Conservation (phyloP, 1,140 invertebrate genomes). For the Aphelenchoides fujianensis region DNA sequence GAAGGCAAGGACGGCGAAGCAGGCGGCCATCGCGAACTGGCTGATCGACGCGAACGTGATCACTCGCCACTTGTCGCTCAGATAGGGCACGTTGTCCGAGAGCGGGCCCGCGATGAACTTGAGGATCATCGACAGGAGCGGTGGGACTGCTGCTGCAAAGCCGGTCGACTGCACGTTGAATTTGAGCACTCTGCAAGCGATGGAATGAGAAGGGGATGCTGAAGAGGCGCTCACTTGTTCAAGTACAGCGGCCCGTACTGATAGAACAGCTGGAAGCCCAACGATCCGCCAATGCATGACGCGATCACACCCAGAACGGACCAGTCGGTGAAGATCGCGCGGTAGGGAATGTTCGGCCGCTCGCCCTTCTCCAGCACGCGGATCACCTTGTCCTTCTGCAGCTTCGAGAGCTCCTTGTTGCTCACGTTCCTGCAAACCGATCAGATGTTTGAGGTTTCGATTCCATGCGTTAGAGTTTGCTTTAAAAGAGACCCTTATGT, state of each 20-base stretch:
- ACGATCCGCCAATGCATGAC: slow-evolving; percentile 20
- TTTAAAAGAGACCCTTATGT: no score
- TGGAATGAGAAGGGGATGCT: background rate
- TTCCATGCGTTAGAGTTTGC: no score
- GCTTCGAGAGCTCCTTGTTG: slow-evolving; percentile 15
- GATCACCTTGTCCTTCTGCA: slow-evolving; percentile 21
- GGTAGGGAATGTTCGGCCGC: slow-evolving; percentile 20
- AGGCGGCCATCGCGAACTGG: slow-evolving; percentile 24
- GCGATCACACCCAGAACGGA: slow-evolving; percentile 25
- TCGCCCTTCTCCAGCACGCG: slow-evolving; percentile 22
- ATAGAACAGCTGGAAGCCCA: slow-evolving; percentile 32
- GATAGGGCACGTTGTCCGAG: slow-evolving; percentile 10
- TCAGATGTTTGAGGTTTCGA: no score
- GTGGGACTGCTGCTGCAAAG: slow-evolving; percentile 30
- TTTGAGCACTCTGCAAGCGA: slow-evolving; percentile 12
- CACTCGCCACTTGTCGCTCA: slow-evolving; percentile 12
- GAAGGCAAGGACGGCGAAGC: slow-evolving; percentile 13
- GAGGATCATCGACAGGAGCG: slow-evolving; percentile 16
- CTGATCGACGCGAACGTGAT: slow-evolving; percentile 23
- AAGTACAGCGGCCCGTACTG: slow-evolving; percentile 41
- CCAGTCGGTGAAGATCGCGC: slow-evolving; percentile 29
- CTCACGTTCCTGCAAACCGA: slow-evolving; percentile 27
- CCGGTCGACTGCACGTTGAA: slow-evolving; percentile 27
- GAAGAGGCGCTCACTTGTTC: slow-evolving; percentile 33
- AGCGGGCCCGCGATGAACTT: slow-evolving; percentile 23